phyloP scores from a whole-genome alignment of 1,140 invertebrate genomes.

The Drosophila sproati region DNA sequence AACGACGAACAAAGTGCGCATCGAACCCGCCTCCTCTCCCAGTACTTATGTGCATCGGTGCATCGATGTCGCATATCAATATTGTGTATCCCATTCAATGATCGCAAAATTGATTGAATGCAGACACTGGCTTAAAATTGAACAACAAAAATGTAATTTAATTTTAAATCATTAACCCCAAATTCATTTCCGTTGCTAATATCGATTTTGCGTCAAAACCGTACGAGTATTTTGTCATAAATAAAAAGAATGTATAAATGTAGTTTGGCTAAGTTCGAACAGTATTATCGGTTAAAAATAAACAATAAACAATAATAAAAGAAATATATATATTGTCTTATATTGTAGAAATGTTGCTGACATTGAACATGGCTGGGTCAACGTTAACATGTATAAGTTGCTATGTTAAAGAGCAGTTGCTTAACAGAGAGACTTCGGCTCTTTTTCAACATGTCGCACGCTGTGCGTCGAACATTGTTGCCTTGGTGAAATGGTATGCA shows the following conservation, averaged over 20 bases:
- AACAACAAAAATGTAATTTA: too few relatives aligned
- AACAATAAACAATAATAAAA: neutral
- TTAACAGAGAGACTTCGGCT: slow-evolving; percentile 3
- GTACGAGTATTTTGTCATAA: too few relatives aligned
- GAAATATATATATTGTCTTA: neutral
- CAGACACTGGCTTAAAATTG: too few relatives aligned
- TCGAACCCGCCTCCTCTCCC: neutral
- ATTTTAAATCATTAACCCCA: too few relatives aligned
- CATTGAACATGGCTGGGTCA: neutral
- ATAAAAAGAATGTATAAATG: too few relatives aligned
- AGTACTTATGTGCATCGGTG: neutral
- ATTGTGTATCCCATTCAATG: neutral
- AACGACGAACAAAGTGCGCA: slow-evolving; percentile 14
- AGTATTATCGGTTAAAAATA: neutral
- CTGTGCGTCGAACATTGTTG: neutral
- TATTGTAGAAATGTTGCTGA: neutral
- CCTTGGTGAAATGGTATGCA: neutral
- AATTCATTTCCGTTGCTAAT: too few relatives aligned
- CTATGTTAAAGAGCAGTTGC: neutral
- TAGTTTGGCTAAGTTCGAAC: too few relatives aligned
- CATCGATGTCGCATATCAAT: neutral
- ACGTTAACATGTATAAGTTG: neutral
- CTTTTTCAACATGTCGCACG: neutral
- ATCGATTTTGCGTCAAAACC: too few relatives aligned
- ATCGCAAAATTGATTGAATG: too few relatives aligned